These are phyloP conservation scores for Phyllostomus discolor DNA, from an alignment of 2,113 vertebrate genomes.

Conservation along the genomic window DNA sequence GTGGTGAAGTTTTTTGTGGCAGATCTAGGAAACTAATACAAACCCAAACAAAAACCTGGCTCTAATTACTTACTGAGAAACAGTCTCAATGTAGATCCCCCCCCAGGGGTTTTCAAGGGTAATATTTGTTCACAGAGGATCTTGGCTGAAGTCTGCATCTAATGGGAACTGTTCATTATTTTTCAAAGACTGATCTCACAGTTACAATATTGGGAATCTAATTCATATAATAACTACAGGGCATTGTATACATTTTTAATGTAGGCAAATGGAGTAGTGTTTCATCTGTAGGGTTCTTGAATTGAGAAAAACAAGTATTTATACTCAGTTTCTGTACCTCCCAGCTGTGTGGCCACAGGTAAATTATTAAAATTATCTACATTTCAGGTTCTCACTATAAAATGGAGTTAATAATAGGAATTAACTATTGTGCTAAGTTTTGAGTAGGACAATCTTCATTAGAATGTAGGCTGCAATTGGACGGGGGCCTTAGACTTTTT, in stretches of 20 bases:
- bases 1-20: neutral
- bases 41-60: neutral
- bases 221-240: neutral
- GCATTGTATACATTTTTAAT: neutral
- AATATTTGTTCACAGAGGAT: neutral
- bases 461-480: neutral
- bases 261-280: neutral
- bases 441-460: neutral
- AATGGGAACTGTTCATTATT: neutral
- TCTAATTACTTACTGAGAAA: neutral
- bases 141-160: neutral
- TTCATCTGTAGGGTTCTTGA: neutral
- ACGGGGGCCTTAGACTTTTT: neutral
- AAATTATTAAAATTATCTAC: neutral
- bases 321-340: neutral
- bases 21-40: neutral
- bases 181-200: neutral
- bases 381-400: neutral
- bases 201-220: neutral
- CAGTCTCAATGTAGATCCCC: neutral
- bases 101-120: neutral
- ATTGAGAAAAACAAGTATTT: neutral
- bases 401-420: neutral
- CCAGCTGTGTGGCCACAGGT: neutral
- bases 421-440: neutral